phyloP scores from a whole-genome alignment of 2,797 vertebrate genomes.

The Siniperca obscura region DNA sequence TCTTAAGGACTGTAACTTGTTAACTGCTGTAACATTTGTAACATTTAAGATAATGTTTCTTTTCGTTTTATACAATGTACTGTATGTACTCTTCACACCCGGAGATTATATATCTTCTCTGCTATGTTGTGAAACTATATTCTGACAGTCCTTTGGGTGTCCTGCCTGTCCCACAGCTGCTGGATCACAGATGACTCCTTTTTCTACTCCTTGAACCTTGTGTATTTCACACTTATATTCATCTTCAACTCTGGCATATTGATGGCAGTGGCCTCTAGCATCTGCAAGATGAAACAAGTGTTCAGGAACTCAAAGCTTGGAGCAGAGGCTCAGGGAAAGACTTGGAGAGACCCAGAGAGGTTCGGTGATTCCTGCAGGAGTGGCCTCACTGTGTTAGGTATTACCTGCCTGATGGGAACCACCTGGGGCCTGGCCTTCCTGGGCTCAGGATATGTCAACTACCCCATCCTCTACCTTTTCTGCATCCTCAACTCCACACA shows the following conservation, averaged over 20 bases:
- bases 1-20: neutral
- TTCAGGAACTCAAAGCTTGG: neutral
- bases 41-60: neutral
- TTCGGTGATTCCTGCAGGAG: slow-evolving; percentile 16
- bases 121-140: neutral
- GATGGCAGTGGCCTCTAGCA: slow-evolving; percentile 66
- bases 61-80: neutral
- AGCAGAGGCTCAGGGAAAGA: neutral
- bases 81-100: neutral
- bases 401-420: slow-evolving; percentile 86
- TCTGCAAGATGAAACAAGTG: slow-evolving; percentile 63
- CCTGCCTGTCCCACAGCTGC: slow-evolving; percentile 81
- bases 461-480: slow-evolving; percentile 87
- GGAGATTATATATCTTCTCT: neutral
- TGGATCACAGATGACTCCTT: slow-evolving; percentile 78
- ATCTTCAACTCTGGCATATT: slow-evolving; percentile 84
- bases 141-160: slow-evolving; percentile 2
- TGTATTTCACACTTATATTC: slow-evolving; percentile 77
- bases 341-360: neutral
- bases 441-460: slow-evolving; percentile 72
- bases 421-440: slow-evolving; percentile 87
- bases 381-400: slow-evolving; percentile 78
- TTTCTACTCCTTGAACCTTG: slow-evolving; percentile 77
- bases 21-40: neutral
- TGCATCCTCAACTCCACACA: slow-evolving; percentile 86